Evolutionary conservation across 30 jellyfish, hydroid and myxozoan species (phyloP).

Genomic region (Phacellophora camtschatica): DNA sequence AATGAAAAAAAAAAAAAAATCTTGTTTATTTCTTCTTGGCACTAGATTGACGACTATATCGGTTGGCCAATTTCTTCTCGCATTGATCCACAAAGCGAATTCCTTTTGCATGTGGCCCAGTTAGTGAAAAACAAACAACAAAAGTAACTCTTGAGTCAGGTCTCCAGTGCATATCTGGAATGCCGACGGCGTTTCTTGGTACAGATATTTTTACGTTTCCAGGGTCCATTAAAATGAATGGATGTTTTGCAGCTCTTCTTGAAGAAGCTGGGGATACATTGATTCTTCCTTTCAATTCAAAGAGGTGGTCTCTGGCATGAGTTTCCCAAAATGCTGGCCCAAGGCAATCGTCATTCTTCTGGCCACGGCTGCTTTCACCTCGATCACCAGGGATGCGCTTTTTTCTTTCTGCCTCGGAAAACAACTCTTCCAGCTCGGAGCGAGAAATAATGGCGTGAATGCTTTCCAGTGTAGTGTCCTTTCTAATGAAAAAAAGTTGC

Average conservation of each 20-base stretch:
- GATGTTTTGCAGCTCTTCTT: neutral
- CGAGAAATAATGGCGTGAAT: conserved; percentile 2
- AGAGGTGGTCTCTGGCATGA: conserved; percentile 28
- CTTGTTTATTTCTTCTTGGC: neutral
- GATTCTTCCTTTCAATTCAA: conserved; percentile 36
- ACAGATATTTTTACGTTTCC: conserved; percentile 20
- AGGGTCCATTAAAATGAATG: conserved; percentile 37
- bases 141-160: conserved; percentile 48
- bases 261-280: neutral
- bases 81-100: neutral
- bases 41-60: conserved; percentile 1
- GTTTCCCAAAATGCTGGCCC: conserved; percentile 31
- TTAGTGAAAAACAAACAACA: conserved; percentile 32
- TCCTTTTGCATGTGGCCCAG: conserved; percentile 36
- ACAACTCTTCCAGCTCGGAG: conserved; percentile 9
- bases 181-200: conserved; percentile 13
- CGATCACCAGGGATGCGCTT: neutral
- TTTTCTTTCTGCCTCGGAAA: neutral
- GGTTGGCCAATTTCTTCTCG: neutral
- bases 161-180: conserved; percentile 5
- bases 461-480: conserved; percentile 1
- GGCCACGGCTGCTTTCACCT: neutral
- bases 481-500: conserved; percentile 19
- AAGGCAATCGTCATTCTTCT: conserved; percentile 2
- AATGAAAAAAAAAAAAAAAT: neutral